Conservation (phyloP, 2,888 invertebrate species). For the Eupithecia centaureata region DNA sequence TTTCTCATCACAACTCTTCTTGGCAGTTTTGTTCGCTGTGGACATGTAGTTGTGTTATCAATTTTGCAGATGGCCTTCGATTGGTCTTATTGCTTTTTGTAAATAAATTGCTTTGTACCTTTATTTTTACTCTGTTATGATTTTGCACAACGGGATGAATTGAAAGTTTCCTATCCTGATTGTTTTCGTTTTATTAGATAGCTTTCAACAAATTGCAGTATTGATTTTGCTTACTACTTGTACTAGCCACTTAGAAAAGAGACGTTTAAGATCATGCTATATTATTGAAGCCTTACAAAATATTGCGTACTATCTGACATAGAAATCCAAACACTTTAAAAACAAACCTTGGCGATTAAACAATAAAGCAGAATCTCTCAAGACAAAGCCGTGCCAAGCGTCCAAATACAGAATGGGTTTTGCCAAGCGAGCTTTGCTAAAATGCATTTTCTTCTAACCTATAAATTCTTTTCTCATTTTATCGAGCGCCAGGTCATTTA, state of each 20-base stretch:
- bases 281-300: neutral
- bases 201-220: neutral
- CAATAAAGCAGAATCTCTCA: constrained; percentile 19
- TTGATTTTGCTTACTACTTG: neutral
- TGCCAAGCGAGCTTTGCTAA: constrained; percentile 44
- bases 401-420: constrained; percentile 31
- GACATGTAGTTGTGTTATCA: constrained; percentile 8
- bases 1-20: neutral
- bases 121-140: neutral
- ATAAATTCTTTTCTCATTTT: constrained; percentile 75
- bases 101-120: constrained; percentile 7
- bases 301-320: too few species aligned
- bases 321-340: neutral
- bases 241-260: neutral
- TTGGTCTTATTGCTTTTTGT: constrained; percentile 17
- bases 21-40: neutral
- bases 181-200: neutral
- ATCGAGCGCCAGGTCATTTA: constrained; percentile 67
- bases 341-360: constrained; percentile 17
- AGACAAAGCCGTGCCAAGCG: constrained; percentile 28
- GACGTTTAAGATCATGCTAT: neutral
- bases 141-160: neutral
- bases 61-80: constrained; percentile 18
- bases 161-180: neutral
- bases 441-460: constrained; percentile 63